Base-by-base conservation (phyloP, 2,113 vertebrate species). In the Pollachius pollachius region DNA sequence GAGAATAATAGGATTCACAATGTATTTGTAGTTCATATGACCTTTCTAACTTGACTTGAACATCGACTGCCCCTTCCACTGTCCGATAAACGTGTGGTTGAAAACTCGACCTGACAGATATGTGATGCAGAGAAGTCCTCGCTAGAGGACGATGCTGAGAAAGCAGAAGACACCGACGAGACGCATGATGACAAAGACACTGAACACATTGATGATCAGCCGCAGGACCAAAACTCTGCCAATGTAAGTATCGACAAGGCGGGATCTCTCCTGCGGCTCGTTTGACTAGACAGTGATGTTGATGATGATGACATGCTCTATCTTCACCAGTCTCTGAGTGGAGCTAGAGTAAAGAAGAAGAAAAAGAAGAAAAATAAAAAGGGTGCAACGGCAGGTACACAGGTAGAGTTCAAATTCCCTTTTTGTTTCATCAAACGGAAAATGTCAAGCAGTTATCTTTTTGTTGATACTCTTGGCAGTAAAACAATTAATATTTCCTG, bases 311-410 rank as follows among this genome's bases (percentile, higher is more conserved):
- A 3, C 13, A 11, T 65, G 7, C 65, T 23, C 9, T 64, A 1
- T 71, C 63, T 13, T 81, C 0, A 19, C 57, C 19, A 92, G 91
- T 56, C 70, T 67, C 71, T 62, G 15, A 68, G 77, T 16, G 89
- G 79, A 75, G 91, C 92, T 81, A 94, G 92, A 84, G 71, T 89
- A 15, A 93, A 93, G 71, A 92, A 92, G 68, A 97, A 95, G 89
- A 98, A 96, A 82, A 99, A 95, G 80, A 99, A 95, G 89, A 98
- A 96, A 89, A 98, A 92, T 84, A 94, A 93, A 81, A 93, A 88
- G 62, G 94, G 61, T 0, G 9, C 79, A 0, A 0, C 90, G 52
- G 90, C 85, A 65, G 92, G 93, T 18, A 15, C 76, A 75, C 78
- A 78, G 92, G 96, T 98, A 91, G 60, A 60, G 37, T 15, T 4